Evolutionary conservation across 2,113 vertebrate genomes (phyloP).

Genomic region (Campylomormyrus tamandua): DNA sequence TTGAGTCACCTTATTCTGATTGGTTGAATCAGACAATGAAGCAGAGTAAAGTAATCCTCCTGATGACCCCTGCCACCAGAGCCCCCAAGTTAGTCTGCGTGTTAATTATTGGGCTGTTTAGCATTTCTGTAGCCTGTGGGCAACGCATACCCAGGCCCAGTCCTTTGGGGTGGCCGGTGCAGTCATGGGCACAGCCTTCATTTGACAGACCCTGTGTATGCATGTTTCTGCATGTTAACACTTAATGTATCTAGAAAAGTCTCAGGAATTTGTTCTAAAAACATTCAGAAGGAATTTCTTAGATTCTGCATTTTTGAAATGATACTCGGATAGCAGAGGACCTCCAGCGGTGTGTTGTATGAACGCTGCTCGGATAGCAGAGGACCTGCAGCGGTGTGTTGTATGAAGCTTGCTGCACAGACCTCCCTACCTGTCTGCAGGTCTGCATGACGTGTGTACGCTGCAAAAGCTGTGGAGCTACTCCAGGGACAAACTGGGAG

Average conservation of each 20-base stretch:
- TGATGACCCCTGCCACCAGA: neutral
- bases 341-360: neutral
- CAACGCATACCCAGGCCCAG: neutral
- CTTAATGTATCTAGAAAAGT: too few relatives aligned
- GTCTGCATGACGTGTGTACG: conserved; percentile 80
- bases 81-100: neutral
- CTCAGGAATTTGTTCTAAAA: too few relatives aligned
- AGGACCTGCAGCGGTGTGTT: neutral
- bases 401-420: neutral
- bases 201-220: neutral
- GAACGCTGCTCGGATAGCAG: neutral
- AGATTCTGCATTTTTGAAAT: neutral
- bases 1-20: neutral
- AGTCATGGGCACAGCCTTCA: neutral
- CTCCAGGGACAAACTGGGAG: conserved; percentile 75
- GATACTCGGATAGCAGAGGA: neutral
- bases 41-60: neutral
- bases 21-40: neutral
- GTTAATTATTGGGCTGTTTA: neutral
- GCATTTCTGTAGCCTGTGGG: neutral
- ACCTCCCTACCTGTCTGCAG: conserved; percentile 39
- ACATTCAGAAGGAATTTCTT: too few relatives aligned
- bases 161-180: neutral
- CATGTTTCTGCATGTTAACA: neutral
- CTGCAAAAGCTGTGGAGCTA: conserved; percentile 83